Percentiles rank a stretch among this genome's conserved stretches.
Conservation (phyloP, 1,140 invertebrate species). For the Cheumatopsyche charites region DNA sequence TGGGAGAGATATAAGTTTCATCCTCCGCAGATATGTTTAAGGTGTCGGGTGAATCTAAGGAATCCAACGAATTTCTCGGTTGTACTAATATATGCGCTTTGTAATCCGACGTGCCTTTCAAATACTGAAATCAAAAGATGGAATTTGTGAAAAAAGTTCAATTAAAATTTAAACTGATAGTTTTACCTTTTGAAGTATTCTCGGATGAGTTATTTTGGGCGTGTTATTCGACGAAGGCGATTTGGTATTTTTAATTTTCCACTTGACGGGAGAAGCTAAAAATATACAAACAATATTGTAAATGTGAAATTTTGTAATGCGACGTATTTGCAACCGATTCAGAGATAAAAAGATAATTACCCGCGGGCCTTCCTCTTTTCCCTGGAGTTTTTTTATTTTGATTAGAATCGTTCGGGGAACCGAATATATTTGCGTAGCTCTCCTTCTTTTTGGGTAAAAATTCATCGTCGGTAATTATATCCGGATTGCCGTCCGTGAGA, state of each 20-base stretch:
- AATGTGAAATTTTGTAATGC: neutral
- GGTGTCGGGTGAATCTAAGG: neutral
- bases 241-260: constrained; percentile 19
- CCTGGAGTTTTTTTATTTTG: constrained; percentile 38
- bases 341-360: neutral
- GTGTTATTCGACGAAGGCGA: constrained; percentile 20
- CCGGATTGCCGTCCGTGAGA: constrained; percentile 68
- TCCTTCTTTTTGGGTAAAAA: constrained; percentile 67
- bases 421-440: constrained; percentile 64
- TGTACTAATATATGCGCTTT: constrained; percentile 67
- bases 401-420: constrained; percentile 55
- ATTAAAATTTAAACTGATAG: constrained; percentile 7
- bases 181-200: constrained; percentile 44
- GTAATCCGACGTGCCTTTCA: constrained; percentile 64
- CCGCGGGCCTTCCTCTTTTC: constrained; percentile 29
- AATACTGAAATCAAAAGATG: constrained; percentile 52
- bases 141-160: neutral
- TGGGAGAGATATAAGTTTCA: neutral
- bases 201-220: constrained; percentile 59
- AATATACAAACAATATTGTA: neutral
- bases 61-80: constrained; percentile 49
- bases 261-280: constrained; percentile 29
- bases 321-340: too few relatives aligned
- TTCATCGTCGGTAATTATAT: constrained; percentile 67
- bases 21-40: constrained; percentile 45